Conservation (phyloP, 2,888 invertebrate genomes). For the Acronicta leporina region DNA sequence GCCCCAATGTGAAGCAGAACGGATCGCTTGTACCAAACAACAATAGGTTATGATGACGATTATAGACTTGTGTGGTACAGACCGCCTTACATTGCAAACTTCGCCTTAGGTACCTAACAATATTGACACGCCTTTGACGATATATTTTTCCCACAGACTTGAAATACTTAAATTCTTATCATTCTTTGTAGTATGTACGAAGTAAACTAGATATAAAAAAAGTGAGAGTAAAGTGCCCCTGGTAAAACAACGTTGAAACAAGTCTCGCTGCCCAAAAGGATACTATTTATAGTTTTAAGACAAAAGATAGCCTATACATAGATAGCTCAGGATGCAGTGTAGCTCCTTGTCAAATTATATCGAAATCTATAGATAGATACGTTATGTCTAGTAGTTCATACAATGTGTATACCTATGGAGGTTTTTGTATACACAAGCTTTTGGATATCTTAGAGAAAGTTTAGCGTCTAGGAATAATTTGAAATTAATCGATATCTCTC, state of each 20-base stretch:
- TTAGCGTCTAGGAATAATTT: constrained; percentile 7
- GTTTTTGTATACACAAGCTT: neutral
- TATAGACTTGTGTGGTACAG: constrained; percentile 41
- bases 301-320: too few relatives aligned
- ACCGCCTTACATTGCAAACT: constrained; percentile 53
- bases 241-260: too few relatives aligned
- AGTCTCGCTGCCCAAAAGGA: too few relatives aligned
- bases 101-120: constrained; percentile 6
- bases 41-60: constrained; percentile 61
- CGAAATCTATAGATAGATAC: too few relatives aligned
- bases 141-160: constrained; percentile 19
- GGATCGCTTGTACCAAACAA: constrained; percentile 70
- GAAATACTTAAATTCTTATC: neutral
- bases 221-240: too few relatives aligned
- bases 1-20: constrained; percentile 81
- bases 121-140: constrained; percentile 21
- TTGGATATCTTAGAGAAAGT: constrained; percentile 23
- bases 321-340: too few relatives aligned
- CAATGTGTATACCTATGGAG: too few relatives aligned
- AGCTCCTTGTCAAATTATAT: too few relatives aligned
- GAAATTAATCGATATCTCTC: constrained; percentile 28
- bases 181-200: neutral
- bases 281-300: too few relatives aligned
- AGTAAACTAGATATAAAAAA: neutral
- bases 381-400: too few relatives aligned